These are phyloP conservation scores for Xerus inauris DNA, from an alignment of 2,113 vertebrate genomes.

Conservation along the genomic window DNA sequence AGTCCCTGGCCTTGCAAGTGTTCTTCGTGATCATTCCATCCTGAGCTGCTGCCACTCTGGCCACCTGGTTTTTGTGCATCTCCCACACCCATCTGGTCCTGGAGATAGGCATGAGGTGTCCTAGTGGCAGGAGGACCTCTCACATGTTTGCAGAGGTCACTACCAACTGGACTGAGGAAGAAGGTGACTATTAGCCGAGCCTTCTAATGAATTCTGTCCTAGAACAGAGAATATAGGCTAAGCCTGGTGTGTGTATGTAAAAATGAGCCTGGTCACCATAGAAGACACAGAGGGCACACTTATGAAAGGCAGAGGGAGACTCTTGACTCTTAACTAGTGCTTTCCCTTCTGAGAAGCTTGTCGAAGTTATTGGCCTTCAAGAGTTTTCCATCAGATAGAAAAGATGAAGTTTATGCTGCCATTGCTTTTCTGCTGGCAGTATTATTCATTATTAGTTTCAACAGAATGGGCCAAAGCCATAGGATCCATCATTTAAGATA, in stretches of 20 bases:
- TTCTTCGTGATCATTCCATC: fast-evolving
- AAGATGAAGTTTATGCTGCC: background rate
- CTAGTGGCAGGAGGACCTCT: background rate
- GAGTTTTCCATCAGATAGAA: background rate
- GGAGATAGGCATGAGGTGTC: background rate
- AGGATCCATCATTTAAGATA: background rate
- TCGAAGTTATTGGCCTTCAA: background rate
- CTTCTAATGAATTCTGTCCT: background rate
- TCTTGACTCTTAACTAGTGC: background rate
- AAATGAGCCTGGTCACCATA: background rate
- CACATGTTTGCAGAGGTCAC: background rate
- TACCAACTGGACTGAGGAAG: background rate
- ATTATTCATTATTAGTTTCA: background rate
- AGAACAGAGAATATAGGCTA: no score
- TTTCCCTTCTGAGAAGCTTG: background rate
- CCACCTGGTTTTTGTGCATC: fast-evolving
- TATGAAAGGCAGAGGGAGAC: background rate
- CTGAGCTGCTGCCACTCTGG: background rate
- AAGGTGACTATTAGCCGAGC: background rate
- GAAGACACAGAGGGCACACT: background rate
- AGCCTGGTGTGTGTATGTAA: background rate
- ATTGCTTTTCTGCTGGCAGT: background rate
- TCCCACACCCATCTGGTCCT: fast-evolving
- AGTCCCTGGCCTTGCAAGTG: fast-evolving
- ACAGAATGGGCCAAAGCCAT: background rate